These are phyloP conservation scores for Chaetops frenatus DNA, from an alignment of 2,113 vertebrate genomes.

Conservation along the genomic window DNA sequence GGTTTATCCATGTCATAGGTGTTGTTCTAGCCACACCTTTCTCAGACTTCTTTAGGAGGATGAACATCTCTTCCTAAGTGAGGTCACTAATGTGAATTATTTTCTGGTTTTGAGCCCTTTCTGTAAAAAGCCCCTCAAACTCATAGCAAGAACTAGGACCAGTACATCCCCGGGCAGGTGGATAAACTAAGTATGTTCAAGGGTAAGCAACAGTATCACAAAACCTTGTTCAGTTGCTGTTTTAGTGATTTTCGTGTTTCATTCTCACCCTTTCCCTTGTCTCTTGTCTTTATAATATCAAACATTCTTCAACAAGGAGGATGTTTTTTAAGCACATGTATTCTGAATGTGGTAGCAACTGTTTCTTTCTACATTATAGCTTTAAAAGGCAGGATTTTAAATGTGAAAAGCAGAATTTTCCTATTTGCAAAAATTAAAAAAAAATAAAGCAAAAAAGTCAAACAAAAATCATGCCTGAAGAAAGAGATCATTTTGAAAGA, in stretches of 20 bases:
- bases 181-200: not conserved
- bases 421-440: not conserved
- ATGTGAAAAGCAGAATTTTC: not conserved
- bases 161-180: not conserved
- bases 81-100: not conserved
- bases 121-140: not conserved
- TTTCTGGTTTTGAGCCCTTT: not conserved
- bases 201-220: not conserved
- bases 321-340: not conserved
- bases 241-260: not conserved
- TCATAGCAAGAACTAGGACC: not conserved
- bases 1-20: not conserved
- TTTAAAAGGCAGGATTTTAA: not conserved
- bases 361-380: not conserved
- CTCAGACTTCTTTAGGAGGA: not conserved
- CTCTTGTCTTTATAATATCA: not conserved
- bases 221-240: not conserved
- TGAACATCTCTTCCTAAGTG: not conserved
- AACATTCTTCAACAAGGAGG: not conserved
- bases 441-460: not conserved
- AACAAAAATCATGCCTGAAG: not conserved
- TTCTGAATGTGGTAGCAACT: not conserved
- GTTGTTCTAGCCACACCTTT: not conserved
- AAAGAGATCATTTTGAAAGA: not conserved
- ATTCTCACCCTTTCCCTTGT: not conserved